Evolutionary conservation across 2,797 vertebrate species (phyloP).

Genomic region (Ctenopoma kingsleyae): DNA sequence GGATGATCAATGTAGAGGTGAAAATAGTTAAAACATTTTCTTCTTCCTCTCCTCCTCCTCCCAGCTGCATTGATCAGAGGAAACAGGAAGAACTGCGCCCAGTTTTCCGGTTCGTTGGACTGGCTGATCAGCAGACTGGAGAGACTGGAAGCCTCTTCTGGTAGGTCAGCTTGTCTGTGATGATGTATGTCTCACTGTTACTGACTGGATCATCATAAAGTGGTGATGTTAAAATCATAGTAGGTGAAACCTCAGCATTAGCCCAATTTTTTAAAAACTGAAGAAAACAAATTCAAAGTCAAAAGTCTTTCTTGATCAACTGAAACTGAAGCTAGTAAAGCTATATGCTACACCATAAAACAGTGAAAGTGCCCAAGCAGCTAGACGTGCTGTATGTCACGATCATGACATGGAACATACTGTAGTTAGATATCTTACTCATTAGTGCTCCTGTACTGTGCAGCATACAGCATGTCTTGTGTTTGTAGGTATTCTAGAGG

Average conservation of each 20-base stretch:
- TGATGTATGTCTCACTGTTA: not conserved
- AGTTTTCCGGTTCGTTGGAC: slow-evolving; percentile 95
- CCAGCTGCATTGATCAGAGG: slow-evolving; percentile 95
- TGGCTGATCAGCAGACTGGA: slow-evolving; percentile 97
- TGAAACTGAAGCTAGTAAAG: too few relatives aligned
- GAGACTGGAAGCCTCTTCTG: slow-evolving; percentile 94
- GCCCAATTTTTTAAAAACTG: too few relatives aligned
- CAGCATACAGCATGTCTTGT: not conserved
- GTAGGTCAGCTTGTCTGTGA: slow-evolving; percentile 75
- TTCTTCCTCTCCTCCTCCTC: slow-evolving; percentile 1
- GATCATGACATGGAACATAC: too few relatives aligned
- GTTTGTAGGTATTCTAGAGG: slow-evolving; percentile 91
- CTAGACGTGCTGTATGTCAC: too few relatives aligned
- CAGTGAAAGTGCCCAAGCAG: too few relatives aligned
- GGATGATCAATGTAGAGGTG: too few relatives aligned
- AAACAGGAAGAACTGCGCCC: slow-evolving; percentile 98
- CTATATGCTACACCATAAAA: too few relatives aligned
- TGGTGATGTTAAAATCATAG: not conserved
- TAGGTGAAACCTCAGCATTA: too few relatives aligned
- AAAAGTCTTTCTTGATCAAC: too few relatives aligned
- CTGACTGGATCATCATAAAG: not conserved
- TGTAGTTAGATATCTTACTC: not conserved
- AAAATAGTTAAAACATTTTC: not conserved
- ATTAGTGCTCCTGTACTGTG: too few relatives aligned
- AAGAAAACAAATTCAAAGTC: too few relatives aligned